Conservation (phyloP, 2,888 invertebrate species). For the Tenthredo livida region DNA sequence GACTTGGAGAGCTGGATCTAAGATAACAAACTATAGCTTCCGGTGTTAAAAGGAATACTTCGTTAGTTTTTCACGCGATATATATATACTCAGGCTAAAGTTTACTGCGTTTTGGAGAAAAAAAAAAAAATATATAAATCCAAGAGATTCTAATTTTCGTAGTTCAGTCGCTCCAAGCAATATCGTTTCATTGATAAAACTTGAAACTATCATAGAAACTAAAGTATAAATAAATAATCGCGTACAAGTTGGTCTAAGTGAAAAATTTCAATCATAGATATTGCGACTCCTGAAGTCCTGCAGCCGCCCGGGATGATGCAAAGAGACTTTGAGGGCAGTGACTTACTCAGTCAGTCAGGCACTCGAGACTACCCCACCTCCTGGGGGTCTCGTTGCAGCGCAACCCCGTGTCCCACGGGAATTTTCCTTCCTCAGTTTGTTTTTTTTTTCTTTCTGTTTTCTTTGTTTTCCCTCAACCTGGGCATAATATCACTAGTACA, state of each 20-base stretch:
- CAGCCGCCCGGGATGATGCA: conserved; percentile 1
- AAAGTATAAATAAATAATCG: background rate
- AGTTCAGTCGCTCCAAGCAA: background rate
- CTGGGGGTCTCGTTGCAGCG: conserved; percentile 31
- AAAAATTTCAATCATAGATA: conserved; percentile 17
- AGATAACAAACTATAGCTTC: conserved; percentile 28
- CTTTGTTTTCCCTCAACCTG: background rate
- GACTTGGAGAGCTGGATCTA: background rate
- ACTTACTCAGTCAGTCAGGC: conserved; percentile 43
- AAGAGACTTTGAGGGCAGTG: conserved; percentile 40
- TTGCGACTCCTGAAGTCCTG: conserved; percentile 23
- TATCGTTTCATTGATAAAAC: background rate
- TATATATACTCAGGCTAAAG: conserved; percentile 4
- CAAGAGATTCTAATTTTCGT: background rate
- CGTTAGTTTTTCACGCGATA: background rate
- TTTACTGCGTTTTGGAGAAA: background rate
- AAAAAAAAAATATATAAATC: background rate
- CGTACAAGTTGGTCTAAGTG: background rate
- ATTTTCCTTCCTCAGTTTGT: background rate
- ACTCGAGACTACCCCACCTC: conserved; percentile 49
- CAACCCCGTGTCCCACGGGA: conserved; percentile 47
- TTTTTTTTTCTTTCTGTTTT: background rate
- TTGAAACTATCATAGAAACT: background rate
- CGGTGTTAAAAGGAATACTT: conserved; percentile 12
- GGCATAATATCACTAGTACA: background rate